Evolutionary conservation across 1,140 invertebrate species (phyloP), one percentile per base, ranked within the genome.

Genomic region (Bombus superbus): DNA sequence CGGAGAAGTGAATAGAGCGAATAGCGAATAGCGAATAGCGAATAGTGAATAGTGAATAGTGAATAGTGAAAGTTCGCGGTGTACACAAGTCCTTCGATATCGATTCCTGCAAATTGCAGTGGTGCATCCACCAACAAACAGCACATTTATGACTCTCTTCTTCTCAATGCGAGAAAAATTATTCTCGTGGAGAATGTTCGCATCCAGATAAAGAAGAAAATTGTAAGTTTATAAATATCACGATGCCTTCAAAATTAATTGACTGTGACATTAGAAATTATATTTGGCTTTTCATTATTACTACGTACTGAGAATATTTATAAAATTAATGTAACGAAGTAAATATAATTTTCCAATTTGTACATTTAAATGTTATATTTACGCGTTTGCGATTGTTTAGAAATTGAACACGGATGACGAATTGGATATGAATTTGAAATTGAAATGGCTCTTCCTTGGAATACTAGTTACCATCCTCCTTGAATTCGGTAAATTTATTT

Each of bases 351-450:
- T 10, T 84, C 0, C 1, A 53, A 28, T 44, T 9, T 0, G 22
- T 62, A 11, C 38, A 11, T 40, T 57, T 11, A 53, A 42, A 59
- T 73, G 15, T 47, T 9, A 38, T 64, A 68, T 42, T 74, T 13
- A 57, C 64, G 32, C 18, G 4, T 72, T 32, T 18, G 18, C 8
- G 11, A 40, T 32, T 59, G 1, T 68, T 10, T 57, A 81, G 71
- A 62, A 47, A 53, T 89, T 79, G 91, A 84, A 88, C 78, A 93
- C 92, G 91, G 88, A 95, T 95, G 94, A 94, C 89, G 91, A 85
- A 91, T 91, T 93, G 94, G 94, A 95, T 92, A 95, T 95, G 94
- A 95, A 89, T 94, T 93, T 94, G 93, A 93, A 91, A 90, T 93
- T 91, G 89, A 93, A 91, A 94, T 94, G 94, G 94, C 93, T 91